A percentile compares a stretch with the other conserved stretches of the same genome.
Conservation (phyloP, 2,888 invertebrate species). For the Microctonus aethiopoides region DNA sequence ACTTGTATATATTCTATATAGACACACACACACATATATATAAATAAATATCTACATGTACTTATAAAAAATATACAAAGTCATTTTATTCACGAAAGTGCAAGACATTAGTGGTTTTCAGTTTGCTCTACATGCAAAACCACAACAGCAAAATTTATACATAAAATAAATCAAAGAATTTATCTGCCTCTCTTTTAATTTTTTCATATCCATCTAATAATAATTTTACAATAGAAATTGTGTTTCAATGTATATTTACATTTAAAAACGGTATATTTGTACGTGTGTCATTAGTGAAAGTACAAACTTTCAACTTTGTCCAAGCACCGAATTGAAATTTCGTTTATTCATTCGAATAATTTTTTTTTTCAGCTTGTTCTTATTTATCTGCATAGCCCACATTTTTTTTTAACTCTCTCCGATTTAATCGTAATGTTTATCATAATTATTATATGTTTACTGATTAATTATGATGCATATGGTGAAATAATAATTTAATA, state of each 20-base stretch:
- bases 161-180: background rate
- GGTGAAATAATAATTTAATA: too few species aligned
- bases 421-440: background rate
- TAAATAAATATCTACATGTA: background rate
- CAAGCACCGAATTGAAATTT: background rate
- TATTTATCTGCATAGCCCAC: too few species aligned
- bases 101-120: slow-evolving; percentile 1
- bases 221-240: background rate
- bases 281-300: slow-evolving; percentile 36
- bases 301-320: slow-evolving; percentile 26
- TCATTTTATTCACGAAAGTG: background rate
- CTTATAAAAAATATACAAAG: background rate
- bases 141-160: background rate
- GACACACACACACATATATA: background rate
- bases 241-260: background rate
- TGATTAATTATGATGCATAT: background rate
- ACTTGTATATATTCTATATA: slow-evolving; percentile 39
- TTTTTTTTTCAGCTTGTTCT: background rate
- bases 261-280: background rate
- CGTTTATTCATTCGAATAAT: background rate
- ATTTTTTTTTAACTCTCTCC: background rate
- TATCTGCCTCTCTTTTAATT: background rate
- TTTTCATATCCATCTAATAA: background rate
- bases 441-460: background rate
- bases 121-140: slow-evolving; percentile 26